These are phyloP conservation scores for Neolamprologus devosi DNA, from an alignment of 2,113 vertebrate genomes.

Conservation along the genomic window DNA sequence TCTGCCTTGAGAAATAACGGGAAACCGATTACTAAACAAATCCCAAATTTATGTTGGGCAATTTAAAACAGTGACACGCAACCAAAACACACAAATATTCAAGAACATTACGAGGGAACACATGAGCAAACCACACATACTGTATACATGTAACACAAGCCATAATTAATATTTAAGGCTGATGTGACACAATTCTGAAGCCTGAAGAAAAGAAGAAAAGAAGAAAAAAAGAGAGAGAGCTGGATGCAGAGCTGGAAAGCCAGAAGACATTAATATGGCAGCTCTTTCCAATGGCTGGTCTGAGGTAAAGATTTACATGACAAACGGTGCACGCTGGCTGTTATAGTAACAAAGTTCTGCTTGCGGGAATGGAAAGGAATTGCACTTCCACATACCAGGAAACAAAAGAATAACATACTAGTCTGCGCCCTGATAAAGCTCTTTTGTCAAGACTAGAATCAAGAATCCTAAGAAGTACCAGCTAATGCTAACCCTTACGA, in stretches of 20 bases:
- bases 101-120: neutral
- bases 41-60: neutral
- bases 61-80: neutral
- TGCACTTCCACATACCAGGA: neutral
- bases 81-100: neutral
- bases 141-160: neutral
- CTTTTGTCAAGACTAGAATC: neutral
- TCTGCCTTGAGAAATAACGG: neutral
- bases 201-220: neutral
- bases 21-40: neutral
- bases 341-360: neutral
- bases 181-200: neutral
- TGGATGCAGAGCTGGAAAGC: neutral
- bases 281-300: neutral
- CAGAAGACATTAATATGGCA: slow-evolving; percentile 15
- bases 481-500: slow-evolving; percentile 4
- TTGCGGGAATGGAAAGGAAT: neutral
- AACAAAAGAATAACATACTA: neutral
- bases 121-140: neutral
- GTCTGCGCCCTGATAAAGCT: neutral
- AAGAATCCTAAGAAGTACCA: neutral
- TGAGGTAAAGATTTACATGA: neutral
- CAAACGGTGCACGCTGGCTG: neutral
- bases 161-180: neutral
- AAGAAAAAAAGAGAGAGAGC: neutral